Percentiles rank a stretch among this genome's conserved stretches.
phyloP scores from a whole-genome alignment of 1,140 invertebrate genomes.

The Pogonomyrmex californicus region DNA sequence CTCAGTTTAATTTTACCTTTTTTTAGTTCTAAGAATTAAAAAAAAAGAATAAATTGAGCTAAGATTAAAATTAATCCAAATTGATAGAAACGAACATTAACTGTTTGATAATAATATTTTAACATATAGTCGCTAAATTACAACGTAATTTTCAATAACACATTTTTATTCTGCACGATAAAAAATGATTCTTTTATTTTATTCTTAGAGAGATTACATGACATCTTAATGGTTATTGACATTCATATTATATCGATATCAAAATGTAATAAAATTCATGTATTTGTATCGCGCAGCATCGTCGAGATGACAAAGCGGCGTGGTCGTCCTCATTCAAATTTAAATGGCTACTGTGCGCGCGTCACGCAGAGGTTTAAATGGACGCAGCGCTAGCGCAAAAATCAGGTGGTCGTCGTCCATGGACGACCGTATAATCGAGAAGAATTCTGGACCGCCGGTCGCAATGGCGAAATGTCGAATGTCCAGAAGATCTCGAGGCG shows the following conservation, averaged over 20 bases:
- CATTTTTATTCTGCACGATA: too few relatives aligned
- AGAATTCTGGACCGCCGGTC: neutral
- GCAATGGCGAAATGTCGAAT: neutral
- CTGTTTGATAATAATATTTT: too few relatives aligned
- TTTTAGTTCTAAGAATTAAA: too few relatives aligned
- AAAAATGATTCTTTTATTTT: neutral
- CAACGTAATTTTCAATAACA: too few relatives aligned
- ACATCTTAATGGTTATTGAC: neutral
- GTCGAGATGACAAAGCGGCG: slow-evolving; percentile 9
- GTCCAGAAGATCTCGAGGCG: too few relatives aligned
- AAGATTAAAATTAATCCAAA: too few relatives aligned
- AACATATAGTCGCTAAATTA: too few relatives aligned
- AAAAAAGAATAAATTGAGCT: too few relatives aligned
- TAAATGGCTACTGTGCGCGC: slow-evolving; percentile 55
- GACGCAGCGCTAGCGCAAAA: slow-evolving; percentile 71
- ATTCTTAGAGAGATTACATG: neutral
- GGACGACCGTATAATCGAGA: slow-evolving; percentile 23
- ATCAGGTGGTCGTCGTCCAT: slow-evolving; percentile 78
- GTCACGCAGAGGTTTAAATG: slow-evolving; percentile 80
- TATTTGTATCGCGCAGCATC: neutral
- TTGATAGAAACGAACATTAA: too few relatives aligned
- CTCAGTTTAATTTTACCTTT: too few relatives aligned
- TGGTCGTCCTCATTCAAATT: slow-evolving; percentile 34
- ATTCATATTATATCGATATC: neutral
- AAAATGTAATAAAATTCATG: too few relatives aligned